Conservation (phyloP, 2,797 vertebrate genomes). For the Momotus momota region DNA sequence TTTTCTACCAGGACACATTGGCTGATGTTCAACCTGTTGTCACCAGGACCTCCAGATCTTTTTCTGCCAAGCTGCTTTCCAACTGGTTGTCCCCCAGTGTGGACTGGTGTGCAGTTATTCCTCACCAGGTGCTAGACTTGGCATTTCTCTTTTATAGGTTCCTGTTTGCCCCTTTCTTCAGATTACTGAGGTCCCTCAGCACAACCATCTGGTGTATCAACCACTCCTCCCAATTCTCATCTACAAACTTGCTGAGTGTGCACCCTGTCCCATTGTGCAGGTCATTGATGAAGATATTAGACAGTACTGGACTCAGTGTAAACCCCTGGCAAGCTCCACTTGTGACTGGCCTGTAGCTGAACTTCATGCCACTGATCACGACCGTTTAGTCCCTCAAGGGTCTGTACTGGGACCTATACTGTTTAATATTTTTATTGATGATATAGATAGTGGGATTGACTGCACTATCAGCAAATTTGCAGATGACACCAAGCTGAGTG, state of each 20-base stretch:
- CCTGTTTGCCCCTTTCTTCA: not conserved
- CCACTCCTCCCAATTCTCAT: too few species aligned
- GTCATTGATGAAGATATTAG: not conserved
- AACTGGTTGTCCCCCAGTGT: not conserved
- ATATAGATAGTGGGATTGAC: too few species aligned
- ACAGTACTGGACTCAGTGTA: too few species aligned
- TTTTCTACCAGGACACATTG: not conserved
- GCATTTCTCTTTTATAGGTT: not conserved
- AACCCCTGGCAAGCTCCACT: rapidly evolving
- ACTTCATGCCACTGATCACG: not conserved
- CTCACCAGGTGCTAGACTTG: not conserved
- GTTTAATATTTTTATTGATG: too few species aligned
- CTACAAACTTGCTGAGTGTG: too few species aligned
- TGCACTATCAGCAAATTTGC: too few species aligned
- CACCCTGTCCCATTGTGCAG: not conserved
- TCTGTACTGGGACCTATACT: too few species aligned
- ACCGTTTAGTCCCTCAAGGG: too few species aligned
- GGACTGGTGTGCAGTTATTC: not conserved
- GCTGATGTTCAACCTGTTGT: not conserved
- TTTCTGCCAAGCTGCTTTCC: not conserved
- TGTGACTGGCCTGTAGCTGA: not conserved
- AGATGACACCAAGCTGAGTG: too few species aligned
- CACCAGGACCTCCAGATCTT: not conserved
- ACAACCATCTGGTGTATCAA: not conserved
- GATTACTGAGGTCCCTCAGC: not conserved